Percentiles rank a stretch among this genome's conserved stretches.
Evolutionary conservation across 1,140 invertebrate species (phyloP).

Genomic region (Propsilocerus akamusi): DNA sequence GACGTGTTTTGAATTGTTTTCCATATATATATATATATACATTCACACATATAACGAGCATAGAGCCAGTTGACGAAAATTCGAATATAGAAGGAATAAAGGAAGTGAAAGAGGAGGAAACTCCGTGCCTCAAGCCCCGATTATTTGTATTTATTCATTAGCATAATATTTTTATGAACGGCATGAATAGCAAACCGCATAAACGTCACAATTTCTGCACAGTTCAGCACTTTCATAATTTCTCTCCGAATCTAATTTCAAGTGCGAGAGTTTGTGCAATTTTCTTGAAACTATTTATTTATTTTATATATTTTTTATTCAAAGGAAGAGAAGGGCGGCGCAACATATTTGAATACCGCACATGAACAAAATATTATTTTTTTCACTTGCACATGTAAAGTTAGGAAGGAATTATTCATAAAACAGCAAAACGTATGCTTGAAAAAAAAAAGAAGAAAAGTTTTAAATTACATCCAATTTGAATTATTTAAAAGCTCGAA

Average conservation of each 20-base stretch:
- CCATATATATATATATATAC: background rate
- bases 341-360: too few species aligned
- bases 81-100: too few species aligned
- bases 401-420: background rate
- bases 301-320: too few species aligned
- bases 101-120: background rate
- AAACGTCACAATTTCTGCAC: too few species aligned
- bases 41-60: background rate
- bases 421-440: background rate
- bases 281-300: too few species aligned
- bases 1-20: background rate
- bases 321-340: too few species aligned
- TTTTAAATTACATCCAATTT: constrained; percentile 2
- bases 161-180: background rate
- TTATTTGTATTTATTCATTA: constrained; percentile 1
- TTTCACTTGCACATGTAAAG: background rate
- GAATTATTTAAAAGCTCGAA: background rate
- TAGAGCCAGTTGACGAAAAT: background rate
- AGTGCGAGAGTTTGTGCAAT: too few species aligned
- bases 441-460: background rate
- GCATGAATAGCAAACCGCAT: too few species aligned
- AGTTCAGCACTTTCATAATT: too few species aligned
- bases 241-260: too few species aligned
- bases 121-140: too few species aligned
- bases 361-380: too few species aligned